Conservation (phyloP, 2,797 vertebrate genomes). For the Chrysocyon brachyurus region DNA sequence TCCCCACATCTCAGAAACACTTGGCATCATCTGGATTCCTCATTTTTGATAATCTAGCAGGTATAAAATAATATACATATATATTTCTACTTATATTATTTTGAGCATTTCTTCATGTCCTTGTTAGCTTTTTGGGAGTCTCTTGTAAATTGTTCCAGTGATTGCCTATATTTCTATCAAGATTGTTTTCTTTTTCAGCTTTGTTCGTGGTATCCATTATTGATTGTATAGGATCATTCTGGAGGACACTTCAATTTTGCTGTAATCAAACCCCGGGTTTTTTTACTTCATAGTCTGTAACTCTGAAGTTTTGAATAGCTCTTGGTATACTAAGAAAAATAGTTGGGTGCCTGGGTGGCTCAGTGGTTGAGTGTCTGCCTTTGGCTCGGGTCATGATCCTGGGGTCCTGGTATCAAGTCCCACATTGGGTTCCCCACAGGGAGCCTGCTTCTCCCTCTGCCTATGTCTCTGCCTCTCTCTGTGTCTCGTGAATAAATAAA, state of each 20-base stretch:
- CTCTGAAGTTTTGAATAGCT: neutral
- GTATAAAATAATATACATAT: neutral
- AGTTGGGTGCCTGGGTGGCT: neutral
- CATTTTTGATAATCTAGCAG: neutral
- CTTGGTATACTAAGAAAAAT: neutral
- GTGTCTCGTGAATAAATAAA: too few relatives aligned
- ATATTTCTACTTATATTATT: neutral
- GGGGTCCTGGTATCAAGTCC: too few relatives aligned
- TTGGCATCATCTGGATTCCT: neutral
- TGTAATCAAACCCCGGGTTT: neutral
- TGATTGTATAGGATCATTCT: neutral
- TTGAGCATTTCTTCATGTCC: neutral
- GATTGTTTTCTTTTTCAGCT: neutral
- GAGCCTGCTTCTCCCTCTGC: too few relatives aligned
- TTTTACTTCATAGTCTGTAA: neutral
- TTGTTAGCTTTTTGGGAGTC: neutral
- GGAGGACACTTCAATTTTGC: neutral
- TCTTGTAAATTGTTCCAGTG: neutral
- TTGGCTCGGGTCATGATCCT: too few relatives aligned
- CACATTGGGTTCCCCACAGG: too few relatives aligned
- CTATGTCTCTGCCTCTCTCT: too few relatives aligned
- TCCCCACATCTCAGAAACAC: neutral
- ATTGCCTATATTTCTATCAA: neutral
- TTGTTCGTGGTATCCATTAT: neutral
- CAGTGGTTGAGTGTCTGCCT: too few relatives aligned